Conservation (phyloP, 2,888 invertebrate genomes). For the Cynaeus angustus region DNA sequence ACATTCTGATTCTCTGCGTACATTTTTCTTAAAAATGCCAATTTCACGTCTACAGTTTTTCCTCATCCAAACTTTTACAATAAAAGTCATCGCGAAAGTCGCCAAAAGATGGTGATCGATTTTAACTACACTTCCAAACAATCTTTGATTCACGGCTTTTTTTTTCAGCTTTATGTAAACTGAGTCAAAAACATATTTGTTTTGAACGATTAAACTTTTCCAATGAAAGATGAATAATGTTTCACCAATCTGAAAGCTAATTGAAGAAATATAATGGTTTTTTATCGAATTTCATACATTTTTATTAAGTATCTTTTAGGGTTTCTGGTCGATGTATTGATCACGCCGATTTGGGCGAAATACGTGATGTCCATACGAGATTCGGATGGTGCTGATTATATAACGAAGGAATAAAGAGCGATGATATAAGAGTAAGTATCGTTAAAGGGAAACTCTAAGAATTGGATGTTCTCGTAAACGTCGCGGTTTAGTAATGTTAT, state of each 20-base stretch:
- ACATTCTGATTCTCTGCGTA: neutral
- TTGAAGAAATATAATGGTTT: neutral
- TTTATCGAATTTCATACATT: neutral
- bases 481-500: too few relatives aligned
- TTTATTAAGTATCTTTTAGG: slow-evolving; percentile 1
- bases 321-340: slow-evolving; percentile 1
- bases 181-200: slow-evolving; percentile 3
- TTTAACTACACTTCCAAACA: slow-evolving; percentile 8
- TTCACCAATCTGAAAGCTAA: too few relatives aligned
- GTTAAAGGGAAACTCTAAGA: too few relatives aligned
- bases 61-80: neutral
- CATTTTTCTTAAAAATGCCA: slow-evolving; percentile 3
- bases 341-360: neutral
- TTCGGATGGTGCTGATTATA: neutral
- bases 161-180: neutral
- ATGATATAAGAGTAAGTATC: too few relatives aligned
- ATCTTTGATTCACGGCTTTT: neutral
- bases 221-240: too few relatives aligned
- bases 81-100: slow-evolving; percentile 12
- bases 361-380: slow-evolving; percentile 2
- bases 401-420: neutral
- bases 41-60: slow-evolving; percentile 1
- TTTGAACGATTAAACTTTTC: neutral
- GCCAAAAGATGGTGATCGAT: slow-evolving; percentile 7
- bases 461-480: too few relatives aligned